phyloP scores from a whole-genome alignment of 2,113 vertebrate genomes.

The Butorides virescens region DNA sequence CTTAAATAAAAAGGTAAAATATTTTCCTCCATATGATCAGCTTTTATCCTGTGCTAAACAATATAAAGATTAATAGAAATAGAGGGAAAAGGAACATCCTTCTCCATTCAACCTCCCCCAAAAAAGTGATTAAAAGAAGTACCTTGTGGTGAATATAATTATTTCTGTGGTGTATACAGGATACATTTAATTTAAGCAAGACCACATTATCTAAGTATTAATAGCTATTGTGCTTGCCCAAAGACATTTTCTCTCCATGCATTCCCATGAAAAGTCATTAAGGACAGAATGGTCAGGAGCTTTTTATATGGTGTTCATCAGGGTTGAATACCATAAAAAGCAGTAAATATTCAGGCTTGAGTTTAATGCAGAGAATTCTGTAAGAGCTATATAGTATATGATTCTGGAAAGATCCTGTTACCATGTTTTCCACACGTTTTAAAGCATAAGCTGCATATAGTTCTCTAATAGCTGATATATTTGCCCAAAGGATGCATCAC shows the following conservation, averaged over 20 bases:
- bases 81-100: not conserved
- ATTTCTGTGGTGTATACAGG: not conserved
- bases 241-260: not conserved
- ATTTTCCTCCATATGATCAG: not conserved
- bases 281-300: not conserved
- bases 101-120: accelerated
- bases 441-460: not conserved
- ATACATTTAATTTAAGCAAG: not conserved
- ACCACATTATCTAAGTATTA: not conserved
- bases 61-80: not conserved
- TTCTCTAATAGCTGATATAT: not conserved
- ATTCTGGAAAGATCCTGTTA: not conserved
- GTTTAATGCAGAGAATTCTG: not conserved
- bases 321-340: not conserved
- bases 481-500: not conserved
- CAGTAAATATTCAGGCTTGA: not conserved
- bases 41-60: not conserved
- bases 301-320: not conserved
- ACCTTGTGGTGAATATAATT: not conserved
- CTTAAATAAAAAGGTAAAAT: not conserved
- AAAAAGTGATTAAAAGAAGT: not conserved
- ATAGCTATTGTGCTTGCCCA: not conserved
- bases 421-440: not conserved
- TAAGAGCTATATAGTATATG: not conserved
- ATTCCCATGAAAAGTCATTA: not conserved